Base-by-base conservation (phyloP, 2,888 invertebrate species). In the Tachina lurida region DNA sequence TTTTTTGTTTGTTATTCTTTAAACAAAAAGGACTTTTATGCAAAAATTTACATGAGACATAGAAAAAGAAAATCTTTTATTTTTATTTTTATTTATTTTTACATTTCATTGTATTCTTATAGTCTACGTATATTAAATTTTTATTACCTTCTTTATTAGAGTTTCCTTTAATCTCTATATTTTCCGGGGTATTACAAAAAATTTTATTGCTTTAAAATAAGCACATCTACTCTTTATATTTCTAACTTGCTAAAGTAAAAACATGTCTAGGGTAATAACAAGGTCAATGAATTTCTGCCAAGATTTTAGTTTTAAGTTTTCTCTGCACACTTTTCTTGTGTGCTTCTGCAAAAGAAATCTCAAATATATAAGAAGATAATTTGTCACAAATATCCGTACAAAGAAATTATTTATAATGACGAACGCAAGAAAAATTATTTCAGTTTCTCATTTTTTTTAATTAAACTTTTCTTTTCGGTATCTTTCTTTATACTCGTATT, bases 401-500 rank as follows among this genome's bases (percentile, higher is more conserved):
- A 1, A 54, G 10, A 39, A 56, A 62, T 41, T 56, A 22, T 49
- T 58, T 47, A 58, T 47, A 47, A 58, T 67, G 19, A 77, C 49
- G 41, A 52, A 62, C 15, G 12, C 19, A 15, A 52, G 41, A 43
- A 17, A 39, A 77, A 67, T 68, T 31, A 31, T 77, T 65, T 22
- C 12, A 22, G 2, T 22, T 56, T 56, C 13, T 13, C 22, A 4
- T 22, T 54, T 10, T 54, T 54, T 9, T 62, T 63, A 41, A 17
- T 15, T 63, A 19, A 45, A 45, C 9, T 58, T 54, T 65, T 45
- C 10, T 63, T 52, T 63, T 19, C 1, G 5, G n/a, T 15, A 52
- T 63, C 10, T 70, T 70, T 70, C 4, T n/a, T 41, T 41, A 17
- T 39, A 22, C 22, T 1, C 1, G 4, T 52, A 39, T 41, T 43